Conservation (phyloP, 2,113 vertebrate species). For the Pteropus alecto region DNA sequence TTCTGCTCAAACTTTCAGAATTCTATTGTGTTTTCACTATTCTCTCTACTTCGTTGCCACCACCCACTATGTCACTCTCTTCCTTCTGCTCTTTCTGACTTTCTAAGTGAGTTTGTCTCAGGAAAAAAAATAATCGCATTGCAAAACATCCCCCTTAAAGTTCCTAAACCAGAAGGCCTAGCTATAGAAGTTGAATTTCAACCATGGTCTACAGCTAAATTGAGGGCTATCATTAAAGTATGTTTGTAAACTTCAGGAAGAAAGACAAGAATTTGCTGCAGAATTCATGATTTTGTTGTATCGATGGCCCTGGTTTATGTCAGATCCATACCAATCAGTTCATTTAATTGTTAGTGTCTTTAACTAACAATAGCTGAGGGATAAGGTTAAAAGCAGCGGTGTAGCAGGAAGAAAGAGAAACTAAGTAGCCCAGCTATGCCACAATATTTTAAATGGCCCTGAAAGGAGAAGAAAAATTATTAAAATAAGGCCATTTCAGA, state of each 20-base stretch:
- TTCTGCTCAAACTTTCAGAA: neutral
- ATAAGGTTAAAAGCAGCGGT: neutral
- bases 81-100: neutral
- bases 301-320: neutral
- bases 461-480: neutral
- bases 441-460: neutral
- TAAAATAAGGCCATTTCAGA: neutral
- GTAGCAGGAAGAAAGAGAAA: neutral
- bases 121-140: neutral
- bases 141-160: neutral
- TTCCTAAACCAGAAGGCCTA: neutral
- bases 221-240: neutral
- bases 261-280: neutral
- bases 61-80: neutral
- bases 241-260: constrained; percentile 44
- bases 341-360: neutral
- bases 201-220: neutral
- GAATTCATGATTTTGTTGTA: neutral
- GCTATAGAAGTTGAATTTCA: neutral
- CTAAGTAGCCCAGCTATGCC: neutral
- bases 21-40: accelerated
- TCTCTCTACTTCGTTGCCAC: neutral
- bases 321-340: neutral
- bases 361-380: neutral
- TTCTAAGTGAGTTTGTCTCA: neutral